Conservation (phyloP, 2,888 invertebrate genomes). For the Sinohyriopsis cumingii region DNA sequence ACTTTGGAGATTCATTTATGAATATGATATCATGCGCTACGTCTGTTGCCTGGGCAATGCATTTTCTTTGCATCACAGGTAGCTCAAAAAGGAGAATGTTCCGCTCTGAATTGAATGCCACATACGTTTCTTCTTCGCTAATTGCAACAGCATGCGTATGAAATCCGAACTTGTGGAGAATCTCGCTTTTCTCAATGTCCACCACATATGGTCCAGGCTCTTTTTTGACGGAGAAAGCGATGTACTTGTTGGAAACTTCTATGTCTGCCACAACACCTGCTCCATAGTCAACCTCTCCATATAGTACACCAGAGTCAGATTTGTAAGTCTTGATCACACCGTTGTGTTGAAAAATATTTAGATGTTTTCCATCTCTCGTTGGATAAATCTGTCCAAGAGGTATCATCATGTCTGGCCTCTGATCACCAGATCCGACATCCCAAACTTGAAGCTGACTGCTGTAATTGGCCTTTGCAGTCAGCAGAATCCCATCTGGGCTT, state of each 20-base stretch:
- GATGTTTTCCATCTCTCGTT: conserved; percentile 52
- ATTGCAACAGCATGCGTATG: conserved; percentile 56
- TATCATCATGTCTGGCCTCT: conserved; percentile 56
- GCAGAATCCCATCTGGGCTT: conserved; percentile 54
- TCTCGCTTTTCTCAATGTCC: conserved; percentile 50
- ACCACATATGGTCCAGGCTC: conserved; percentile 58
- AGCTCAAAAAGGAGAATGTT: conserved; percentile 50
- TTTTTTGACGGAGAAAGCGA: conserved; percentile 53
- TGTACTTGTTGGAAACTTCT: conserved; percentile 52
- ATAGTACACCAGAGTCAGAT: conserved; percentile 56
- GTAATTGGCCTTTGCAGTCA: conserved; percentile 56
- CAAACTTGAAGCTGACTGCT: conserved; percentile 54
- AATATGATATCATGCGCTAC: conserved; percentile 53
- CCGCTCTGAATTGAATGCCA: conserved; percentile 55
- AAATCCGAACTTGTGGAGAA: conserved; percentile 56
- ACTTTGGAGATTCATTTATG: conserved; percentile 41
- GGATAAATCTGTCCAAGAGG: conserved; percentile 53
- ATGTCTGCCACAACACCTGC: conserved; percentile 39
- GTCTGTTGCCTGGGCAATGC: conserved; percentile 51
- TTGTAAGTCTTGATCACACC: conserved; percentile 48
- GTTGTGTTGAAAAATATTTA: conserved; percentile 57
- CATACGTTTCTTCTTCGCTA: conserved; percentile 50
- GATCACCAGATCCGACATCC: conserved; percentile 61
- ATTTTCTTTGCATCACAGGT: conserved; percentile 57
- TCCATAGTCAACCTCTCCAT: conserved; percentile 52